A percentile compares a stretch with the other conserved stretches of the same genome.
These are phyloP conservation scores for Tanaodytes sp. DNA, from an alignment of 2,888 invertebrate species.

Conservation along the genomic window DNA sequence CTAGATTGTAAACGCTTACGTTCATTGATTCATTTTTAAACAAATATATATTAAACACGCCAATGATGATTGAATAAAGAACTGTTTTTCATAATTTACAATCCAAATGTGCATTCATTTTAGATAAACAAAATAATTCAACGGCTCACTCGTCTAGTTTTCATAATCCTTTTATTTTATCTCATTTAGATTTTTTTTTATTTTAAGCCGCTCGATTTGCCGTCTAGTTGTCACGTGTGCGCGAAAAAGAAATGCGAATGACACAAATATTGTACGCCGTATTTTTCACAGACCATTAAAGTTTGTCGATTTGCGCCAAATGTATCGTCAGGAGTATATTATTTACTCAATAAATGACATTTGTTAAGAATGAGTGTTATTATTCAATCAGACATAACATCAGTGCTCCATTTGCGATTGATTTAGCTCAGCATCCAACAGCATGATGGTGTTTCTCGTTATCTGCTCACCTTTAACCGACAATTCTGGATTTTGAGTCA, in stretches of 20 bases:
- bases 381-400: too few relatives aligned
- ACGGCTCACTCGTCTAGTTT: not conserved
- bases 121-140: constrained; percentile 10
- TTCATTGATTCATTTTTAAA: constrained; percentile 25
- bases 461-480: constrained; percentile 77
- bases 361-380: too few relatives aligned
- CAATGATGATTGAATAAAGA: constrained; percentile 43
- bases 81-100: constrained; percentile 41
- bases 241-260: too few relatives aligned
- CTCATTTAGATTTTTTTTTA: not conserved
- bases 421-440: constrained; percentile 14
- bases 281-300: constrained; percentile 16
- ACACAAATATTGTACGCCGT: constrained; percentile 30
- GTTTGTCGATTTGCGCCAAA: constrained; percentile 23
- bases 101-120: constrained; percentile 39
- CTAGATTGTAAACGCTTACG: constrained; percentile 3
- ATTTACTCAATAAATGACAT: constrained; percentile 45
- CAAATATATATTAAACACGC: constrained; percentile 24
- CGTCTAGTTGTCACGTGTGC: not conserved
- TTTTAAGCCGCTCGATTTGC: not conserved
- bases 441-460: constrained; percentile 36
- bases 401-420: too few relatives aligned
- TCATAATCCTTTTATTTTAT: not conserved
- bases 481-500: constrained; percentile 83
- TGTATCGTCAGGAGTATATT: constrained; percentile 43